phyloP scores from a whole-genome alignment of 2,113 vertebrate genomes.

The Lepisosteus osseus region DNA sequence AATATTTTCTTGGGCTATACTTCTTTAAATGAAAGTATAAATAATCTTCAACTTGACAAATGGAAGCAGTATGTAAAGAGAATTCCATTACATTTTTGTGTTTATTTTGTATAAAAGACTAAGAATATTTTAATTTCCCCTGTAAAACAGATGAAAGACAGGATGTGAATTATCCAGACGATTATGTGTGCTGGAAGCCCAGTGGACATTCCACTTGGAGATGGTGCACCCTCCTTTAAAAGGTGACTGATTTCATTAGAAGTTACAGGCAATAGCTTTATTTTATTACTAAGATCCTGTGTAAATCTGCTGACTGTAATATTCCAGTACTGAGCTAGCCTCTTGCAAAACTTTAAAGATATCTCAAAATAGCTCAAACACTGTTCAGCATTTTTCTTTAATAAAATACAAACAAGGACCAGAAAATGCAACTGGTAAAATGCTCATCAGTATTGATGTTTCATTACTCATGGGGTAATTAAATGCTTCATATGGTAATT shows the following conservation, averaged over 20 bases:
- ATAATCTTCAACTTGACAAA: constrained; percentile 2
- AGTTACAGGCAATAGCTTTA: neutral
- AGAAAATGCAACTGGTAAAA: no score
- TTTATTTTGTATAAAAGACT: constrained; percentile 33
- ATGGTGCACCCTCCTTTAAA: neutral
- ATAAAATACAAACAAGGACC: no score
- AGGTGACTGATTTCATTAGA: neutral
- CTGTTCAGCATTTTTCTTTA: no score
- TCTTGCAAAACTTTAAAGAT: neutral
- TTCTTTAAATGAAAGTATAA: neutral
- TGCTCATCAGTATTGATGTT: no score
- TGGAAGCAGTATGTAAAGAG: neutral
- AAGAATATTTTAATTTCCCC: constrained; percentile 40
- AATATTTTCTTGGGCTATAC: no score
- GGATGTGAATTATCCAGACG: constrained; percentile 38
- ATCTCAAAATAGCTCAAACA: no score
- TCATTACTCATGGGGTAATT: no score
- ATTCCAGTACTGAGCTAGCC: neutral
- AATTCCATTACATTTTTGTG: neutral
- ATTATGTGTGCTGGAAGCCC: constrained; percentile 29
- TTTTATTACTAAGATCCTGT: neutral
- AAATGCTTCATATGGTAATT: neutral
- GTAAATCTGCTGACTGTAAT: no score
- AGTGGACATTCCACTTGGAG: constrained; percentile 13
- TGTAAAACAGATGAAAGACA: constrained; percentile 34